phyloP scores from a whole-genome alignment of 2,888 invertebrate genomes.

The Caenorhabditis panamensis region DNA sequence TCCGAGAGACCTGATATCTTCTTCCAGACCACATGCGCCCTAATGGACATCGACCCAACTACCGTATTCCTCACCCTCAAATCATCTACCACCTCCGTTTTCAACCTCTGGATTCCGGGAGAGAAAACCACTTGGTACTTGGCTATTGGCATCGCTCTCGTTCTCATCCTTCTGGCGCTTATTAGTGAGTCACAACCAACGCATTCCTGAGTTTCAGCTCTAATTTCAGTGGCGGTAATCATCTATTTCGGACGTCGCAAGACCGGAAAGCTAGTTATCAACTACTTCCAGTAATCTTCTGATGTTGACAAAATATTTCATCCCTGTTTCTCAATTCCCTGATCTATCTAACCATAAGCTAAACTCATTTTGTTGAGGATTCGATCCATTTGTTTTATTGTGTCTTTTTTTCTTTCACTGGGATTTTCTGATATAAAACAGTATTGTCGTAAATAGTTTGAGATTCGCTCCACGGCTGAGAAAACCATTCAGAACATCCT shows the following conservation, averaged over 20 bases:
- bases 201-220: neutral
- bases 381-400: neutral
- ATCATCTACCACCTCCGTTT: constrained; percentile 1
- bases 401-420: too few species aligned
- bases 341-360: too few species aligned
- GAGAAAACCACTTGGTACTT: constrained; percentile 41
- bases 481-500: too few species aligned
- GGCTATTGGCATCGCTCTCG: constrained; percentile 17
- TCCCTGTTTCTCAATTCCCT: too few species aligned
- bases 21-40: constrained; percentile 45
- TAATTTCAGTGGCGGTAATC: constrained; percentile 43
- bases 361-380: too few species aligned
- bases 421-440: too few species aligned
- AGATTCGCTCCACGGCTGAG: too few species aligned
- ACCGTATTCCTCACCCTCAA: constrained; percentile 22
- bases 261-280: constrained; percentile 47
- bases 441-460: too few species aligned
- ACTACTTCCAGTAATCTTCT: constrained; percentile 4
- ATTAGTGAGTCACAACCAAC: constrained; percentile 9
- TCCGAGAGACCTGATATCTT: too few species aligned
- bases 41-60: constrained; percentile 38
- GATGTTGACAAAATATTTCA: too few species aligned
- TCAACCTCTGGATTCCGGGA: constrained; percentile 44
- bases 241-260: constrained; percentile 38
- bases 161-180: constrained; percentile 22